Percentiles rank a stretch among this genome's conserved stretches.
These are phyloP conservation scores for Artemia sinica DNA, from an alignment of 2,888 invertebrate species.

Conservation along the genomic window DNA sequence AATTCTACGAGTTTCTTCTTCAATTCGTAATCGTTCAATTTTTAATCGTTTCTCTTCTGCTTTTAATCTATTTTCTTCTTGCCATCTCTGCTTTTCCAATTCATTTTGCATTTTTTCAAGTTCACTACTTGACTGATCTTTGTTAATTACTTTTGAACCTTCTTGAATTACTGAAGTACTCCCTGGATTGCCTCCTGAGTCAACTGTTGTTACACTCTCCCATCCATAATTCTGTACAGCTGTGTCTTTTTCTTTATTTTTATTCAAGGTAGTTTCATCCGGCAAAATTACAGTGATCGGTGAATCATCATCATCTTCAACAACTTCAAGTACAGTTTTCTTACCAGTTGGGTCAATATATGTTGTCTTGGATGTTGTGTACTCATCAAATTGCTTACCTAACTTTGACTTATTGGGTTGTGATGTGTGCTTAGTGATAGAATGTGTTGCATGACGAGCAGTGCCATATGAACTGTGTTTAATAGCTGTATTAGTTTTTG, in stretches of 20 bases:
- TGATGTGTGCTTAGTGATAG: slow-evolving; percentile 2
- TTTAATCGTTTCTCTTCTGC: too few relatives aligned
- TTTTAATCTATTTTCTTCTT: neutral
- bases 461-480: neutral
- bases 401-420: neutral
- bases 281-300: slow-evolving; percentile 1
- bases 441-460: neutral
- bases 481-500: too few relatives aligned
- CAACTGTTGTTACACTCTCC: neutral
- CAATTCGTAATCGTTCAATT: too few relatives aligned
- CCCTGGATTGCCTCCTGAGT: neutral
- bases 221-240: neutral
- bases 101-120: neutral
- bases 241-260: neutral
- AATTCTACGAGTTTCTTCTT: neutral
- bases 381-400: slow-evolving; percentile 2
- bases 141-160: neutral
- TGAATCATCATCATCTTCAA: slow-evolving; percentile 6
- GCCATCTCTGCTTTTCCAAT: neutral
- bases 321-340: neutral
- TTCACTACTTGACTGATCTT: neutral
- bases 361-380: slow-evolving; percentile 6
- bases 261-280: neutral
- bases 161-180: neutral
- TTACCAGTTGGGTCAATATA: slow-evolving; percentile 5